Evolutionary conservation across 2,113 vertebrate species (phyloP), one percentile per base, ranked within the genome.

Genomic region (Charina bottae): DNA sequence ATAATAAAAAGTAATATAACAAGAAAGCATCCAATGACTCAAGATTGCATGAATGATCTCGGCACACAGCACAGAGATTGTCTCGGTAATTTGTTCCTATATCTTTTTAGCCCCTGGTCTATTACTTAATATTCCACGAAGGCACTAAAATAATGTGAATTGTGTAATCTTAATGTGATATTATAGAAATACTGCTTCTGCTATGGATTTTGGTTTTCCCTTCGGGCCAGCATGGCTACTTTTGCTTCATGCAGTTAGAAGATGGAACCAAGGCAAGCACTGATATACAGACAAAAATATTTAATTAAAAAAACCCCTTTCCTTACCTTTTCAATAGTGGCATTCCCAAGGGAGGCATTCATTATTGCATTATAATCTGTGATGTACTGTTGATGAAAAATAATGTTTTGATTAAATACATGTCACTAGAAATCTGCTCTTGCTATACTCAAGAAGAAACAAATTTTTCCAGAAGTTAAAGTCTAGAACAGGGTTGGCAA

Each of bases 271-370:
- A 85, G 23, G 9, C 42, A 90, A 60, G 5, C 13, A 85, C 23
- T 60, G n/a, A 28, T 59, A 21, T 59, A 5, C 24, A 84, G 37
- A 60, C 24, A 26, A 42, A 13, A 24, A 60, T 9, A 56, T 87
- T 58, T 58, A 21, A 17, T 42, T 21, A n/a, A 60, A 90, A 37
- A 85, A 85, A 53, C 0, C 42, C 42, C 2, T 24, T 33, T 15
- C 10, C 83, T 90, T 85, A 90, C 90, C 83, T 90, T 90, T 90
- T 90, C 90, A 54, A 90, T 85, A 12, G 83, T 85, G 53, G 58
- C 90, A 85, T 90, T 90, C 58, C 90, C 58, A 85, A 90, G 8
- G 19, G 28, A 13, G 24, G 83, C 83, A 64, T 90, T 64, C 64
- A 33, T 62, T 85, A 62, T 49, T 15, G 28, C 90, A 15, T 85